Percentiles rank a stretch among this genome's conserved stretches.
These are phyloP conservation scores for Nesogale talazaci DNA, from an alignment of 2,113 vertebrate species.

Conservation along the genomic window DNA sequence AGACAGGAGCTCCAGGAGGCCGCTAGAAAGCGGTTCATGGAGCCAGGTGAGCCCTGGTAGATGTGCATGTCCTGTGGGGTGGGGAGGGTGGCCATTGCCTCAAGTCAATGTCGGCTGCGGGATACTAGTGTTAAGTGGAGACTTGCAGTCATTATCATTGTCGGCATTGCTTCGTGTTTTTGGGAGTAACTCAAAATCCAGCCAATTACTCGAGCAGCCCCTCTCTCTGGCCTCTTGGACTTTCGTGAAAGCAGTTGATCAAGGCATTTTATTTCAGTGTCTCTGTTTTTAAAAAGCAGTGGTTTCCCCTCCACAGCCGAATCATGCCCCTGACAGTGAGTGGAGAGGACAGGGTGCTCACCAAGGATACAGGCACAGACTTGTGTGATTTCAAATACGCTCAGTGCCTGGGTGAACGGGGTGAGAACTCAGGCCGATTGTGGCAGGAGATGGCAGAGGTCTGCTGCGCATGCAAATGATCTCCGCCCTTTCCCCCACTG, in stretches of 20 bases:
- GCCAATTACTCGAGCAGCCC: neutral
- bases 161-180: neutral
- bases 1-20: neutral
- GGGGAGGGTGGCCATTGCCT: neutral
- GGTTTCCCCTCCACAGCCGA: neutral
- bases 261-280: neutral
- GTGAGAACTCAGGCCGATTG: neutral
- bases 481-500: neutral
- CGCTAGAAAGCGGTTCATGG: neutral
- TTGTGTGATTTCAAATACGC: neutral
- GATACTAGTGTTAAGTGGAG: neutral
- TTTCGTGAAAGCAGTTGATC: neutral
- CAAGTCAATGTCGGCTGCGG: neutral
- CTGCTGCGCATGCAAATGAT: fast-evolving
- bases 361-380: fast-evolving
- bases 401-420: fast-evolving
- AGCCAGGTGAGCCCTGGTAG: neutral
- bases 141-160: neutral
- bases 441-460: neutral
- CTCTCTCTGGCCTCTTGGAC: neutral
- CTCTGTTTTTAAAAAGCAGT: neutral
- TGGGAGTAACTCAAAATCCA: neutral
- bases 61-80: neutral
- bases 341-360: fast-evolving
- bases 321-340: neutral